Percentiles rank a stretch among this genome's conserved stretches.
These are phyloP conservation scores for Battus philenor DNA, from an alignment of 1,140 invertebrate genomes.

Conservation along the genomic window DNA sequence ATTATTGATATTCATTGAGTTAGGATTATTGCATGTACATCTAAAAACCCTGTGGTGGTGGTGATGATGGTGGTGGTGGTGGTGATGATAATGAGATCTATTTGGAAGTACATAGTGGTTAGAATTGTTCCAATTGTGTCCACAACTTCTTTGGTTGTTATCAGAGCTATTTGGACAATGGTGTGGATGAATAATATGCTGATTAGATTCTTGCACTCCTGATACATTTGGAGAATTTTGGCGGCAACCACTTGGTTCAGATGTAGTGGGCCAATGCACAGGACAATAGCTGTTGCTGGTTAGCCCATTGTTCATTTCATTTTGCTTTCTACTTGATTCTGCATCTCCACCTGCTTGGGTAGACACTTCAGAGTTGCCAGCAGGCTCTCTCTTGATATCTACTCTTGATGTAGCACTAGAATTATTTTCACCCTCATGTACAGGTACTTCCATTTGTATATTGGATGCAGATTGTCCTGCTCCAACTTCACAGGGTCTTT, in stretches of 20 bases:
- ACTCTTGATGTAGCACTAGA: conserved; percentile 24
- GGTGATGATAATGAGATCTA: conserved; percentile 34
- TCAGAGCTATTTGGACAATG: conserved; percentile 24
- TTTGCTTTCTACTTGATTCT: conserved; percentile 6
- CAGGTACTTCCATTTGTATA: conserved; percentile 21
- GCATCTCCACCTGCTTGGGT: conserved; percentile 17
- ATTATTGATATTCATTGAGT: conserved; percentile 19
- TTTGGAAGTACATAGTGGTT: conserved; percentile 30
- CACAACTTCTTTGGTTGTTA: conserved; percentile 1
- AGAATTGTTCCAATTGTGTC: conserved; percentile 15
- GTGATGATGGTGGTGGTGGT: conserved; percentile 33
- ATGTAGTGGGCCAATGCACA: conserved; percentile 10
- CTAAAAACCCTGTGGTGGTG: conserved; percentile 25
- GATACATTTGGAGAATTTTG: conserved; percentile 15
- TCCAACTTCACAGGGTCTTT: conserved; percentile 40
- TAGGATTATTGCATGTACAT: conserved; percentile 20
- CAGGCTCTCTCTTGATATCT: conserved; percentile 49
- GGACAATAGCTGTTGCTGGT: not conserved
- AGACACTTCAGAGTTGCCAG: conserved; percentile 21
- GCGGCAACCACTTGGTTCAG: conserved; percentile 1
- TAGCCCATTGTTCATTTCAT: conserved; percentile 1
- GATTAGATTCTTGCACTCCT: not conserved
- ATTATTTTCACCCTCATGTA: conserved; percentile 14
- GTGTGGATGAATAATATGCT: not conserved
- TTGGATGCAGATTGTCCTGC: conserved; percentile 21